Evolutionary conservation across 2,797 vertebrate species (phyloP), one percentile per base, ranked within the genome.

Genomic region (Sebastes kiyomatsui): DNA sequence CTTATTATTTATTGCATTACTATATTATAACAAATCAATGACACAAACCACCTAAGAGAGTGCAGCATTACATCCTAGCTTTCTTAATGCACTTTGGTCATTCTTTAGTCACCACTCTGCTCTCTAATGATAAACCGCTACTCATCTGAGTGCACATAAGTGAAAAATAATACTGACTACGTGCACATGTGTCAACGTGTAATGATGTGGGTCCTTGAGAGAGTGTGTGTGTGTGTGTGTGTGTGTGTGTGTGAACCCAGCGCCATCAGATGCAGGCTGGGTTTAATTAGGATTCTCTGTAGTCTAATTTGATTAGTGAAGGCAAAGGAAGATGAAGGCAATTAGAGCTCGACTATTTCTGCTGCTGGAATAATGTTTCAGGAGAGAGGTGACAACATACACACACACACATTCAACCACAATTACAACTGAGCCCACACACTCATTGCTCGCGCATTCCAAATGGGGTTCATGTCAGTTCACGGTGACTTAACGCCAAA

Each of bases 251-350:
- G 77, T 84, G 82, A 83, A 87, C 72, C 64, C 69, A n/a, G 65
- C 30, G 14, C 75, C 85, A 88, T 92, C 86, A 87, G 86, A 93
- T 85, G 80, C 82, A 90, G 81, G 73, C 71, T 88, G 77, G 70
- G 88, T 88, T 94, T 93, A 94, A 94, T 94, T 92, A 92, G 90
- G 92, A 90, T 87, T 92, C 94, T 92, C 90, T 89, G 86, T 90
- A 87, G 86, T 92, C 92, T 95, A 94, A 95, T 95, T 94, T 95
- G 90, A 95, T 95, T 95, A 94, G 92, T 80, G 70, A 79, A 90
- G 78, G 90, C 89, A 93, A 91, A 92, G 83, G 89, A 90, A 93
- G 91, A 95, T 89, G 90, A 93, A 92, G 89, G 92, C 91, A 94
- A 95, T 95, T 94, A 95, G 84, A 88, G 84, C 85, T 87, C 5